Evolutionary conservation across 2,113 vertebrate genomes (phyloP), one percentile per base, ranked within the genome.

Genomic region (Melanerpes formicivorus): DNA sequence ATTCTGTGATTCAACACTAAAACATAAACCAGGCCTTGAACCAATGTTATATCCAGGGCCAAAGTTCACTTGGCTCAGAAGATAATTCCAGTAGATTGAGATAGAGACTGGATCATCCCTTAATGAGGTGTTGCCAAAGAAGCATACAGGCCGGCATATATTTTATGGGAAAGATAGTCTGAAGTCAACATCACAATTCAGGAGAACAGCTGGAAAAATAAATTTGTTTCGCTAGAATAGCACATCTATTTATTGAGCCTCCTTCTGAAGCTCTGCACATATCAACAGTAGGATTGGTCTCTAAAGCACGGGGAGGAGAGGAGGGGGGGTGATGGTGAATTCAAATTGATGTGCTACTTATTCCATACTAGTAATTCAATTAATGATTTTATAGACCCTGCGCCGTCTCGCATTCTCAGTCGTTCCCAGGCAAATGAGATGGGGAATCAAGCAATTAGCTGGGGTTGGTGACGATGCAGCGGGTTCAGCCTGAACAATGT

Each of bases 301-400:
- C 95, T 96, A 91, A 96, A 97, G 94, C 81, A 75, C 0, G 56
- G 85, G 90, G 90, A 91, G 76, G 48, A 54, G 60, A 88, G 79
- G 90, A 84, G 91, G 89, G 90, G 89, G 72, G 69, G 58, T 91
- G 93, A 90, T 94, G 83, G 83, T 89, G 95, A 97, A 97, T 97
- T 97, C 90, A 97, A 95, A 97, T 97, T 94, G 95, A 95, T 95
- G 92, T 17, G 8, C 95, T 93, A 95, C 96, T 97, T 97, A 97
- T 96, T 97, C 95, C 88, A 95, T 93, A 80, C 95, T 97, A 95
- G 96, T 96, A 97, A 97, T 97, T 97, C 97, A 96, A 96, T 97
- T 97, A 97, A 97, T 97, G 95, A 95, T 97, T 97, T 97, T 97
- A 96, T 97, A 97, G 95, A 90, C 95, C 91, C 93, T 93, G 74